phyloP scores from a whole-genome alignment of 2,113 vertebrate species.

The Nanorana parkeri region DNA sequence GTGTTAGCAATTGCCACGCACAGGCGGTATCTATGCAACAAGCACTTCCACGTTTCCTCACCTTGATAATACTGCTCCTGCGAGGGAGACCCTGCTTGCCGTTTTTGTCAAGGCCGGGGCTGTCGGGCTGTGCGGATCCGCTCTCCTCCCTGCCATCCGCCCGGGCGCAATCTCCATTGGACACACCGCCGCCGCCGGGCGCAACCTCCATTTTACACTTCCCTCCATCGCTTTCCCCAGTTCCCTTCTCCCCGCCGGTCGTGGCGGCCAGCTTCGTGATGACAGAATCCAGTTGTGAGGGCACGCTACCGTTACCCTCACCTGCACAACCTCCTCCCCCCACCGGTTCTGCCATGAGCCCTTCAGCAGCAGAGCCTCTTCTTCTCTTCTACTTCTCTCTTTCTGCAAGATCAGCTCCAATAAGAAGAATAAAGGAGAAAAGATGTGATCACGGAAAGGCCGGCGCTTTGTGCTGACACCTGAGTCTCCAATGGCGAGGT shows the following conservation, averaged over 20 bases:
- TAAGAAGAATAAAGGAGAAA: too few relatives aligned
- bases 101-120: slow-evolving; percentile 70
- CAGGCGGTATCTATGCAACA: neutral
- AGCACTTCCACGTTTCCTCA: slow-evolving; percentile 64
- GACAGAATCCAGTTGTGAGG: slow-evolving; percentile 30
- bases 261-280: neutral
- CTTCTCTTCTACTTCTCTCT: neutral
- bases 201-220: slow-evolving; percentile 70
- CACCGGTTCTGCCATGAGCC: slow-evolving; percentile 52
- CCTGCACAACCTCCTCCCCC: slow-evolving; percentile 44
- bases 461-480: neutral
- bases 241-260: slow-evolving; percentile 17
- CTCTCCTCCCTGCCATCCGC: slow-evolving; percentile 68
- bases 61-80: slow-evolving; percentile 95
- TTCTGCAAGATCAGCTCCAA: neutral
- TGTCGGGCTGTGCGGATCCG: slow-evolving; percentile 72
- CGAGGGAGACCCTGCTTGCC: slow-evolving; percentile 85
- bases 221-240: slow-evolving; percentile 66
- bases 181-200: slow-evolving; percentile 72
- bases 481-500: neutral
- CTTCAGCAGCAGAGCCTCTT: slow-evolving; percentile 43
- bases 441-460: neutral
- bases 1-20: too few relatives aligned
- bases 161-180: slow-evolving; percentile 86
- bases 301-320: slow-evolving; percentile 36